These are phyloP conservation scores for Teleiodes luculella DNA, from an alignment of 2,888 invertebrate genomes.

Conservation along the genomic window DNA sequence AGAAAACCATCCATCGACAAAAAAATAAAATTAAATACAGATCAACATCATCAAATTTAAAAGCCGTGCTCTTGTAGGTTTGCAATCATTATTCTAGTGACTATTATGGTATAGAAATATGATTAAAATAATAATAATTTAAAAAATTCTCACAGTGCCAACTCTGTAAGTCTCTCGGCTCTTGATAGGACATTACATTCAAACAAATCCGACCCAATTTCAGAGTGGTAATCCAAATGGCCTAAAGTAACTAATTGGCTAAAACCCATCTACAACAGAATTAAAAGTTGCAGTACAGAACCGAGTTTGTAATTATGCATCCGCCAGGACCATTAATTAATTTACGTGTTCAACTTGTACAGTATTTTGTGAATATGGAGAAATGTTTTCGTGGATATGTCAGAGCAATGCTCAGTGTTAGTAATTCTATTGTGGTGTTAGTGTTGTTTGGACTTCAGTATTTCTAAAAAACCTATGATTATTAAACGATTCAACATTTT, in stretches of 20 bases:
- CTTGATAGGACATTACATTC: neutral
- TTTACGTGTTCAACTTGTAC: constrained; percentile 35
- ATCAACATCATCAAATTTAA: no score
- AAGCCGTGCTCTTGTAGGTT: no score
- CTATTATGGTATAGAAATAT: no score
- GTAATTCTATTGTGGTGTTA: neutral
- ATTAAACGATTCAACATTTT: no score
- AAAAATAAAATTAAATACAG: no score
- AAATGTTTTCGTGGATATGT: neutral
- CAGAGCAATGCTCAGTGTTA: neutral
- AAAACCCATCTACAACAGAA: constrained; percentile 15
- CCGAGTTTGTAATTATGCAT: constrained; percentile 37
- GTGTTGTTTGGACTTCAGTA: no score
- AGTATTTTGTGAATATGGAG: constrained; percentile 2
- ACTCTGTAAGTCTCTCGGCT: neutral
- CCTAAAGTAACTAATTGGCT: constrained; percentile 12
- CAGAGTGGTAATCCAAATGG: neutral
- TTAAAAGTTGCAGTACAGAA: constrained; percentile 16
- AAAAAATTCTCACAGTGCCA: no score
- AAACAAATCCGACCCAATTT: neutral
- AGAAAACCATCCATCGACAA: no score
- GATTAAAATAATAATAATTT: no score
- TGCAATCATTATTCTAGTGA: no score
- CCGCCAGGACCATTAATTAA: constrained; percentile 45
- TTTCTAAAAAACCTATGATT: no score